Conservation (phyloP, 2,797 vertebrate genomes). For the Scolopax rusticola region DNA sequence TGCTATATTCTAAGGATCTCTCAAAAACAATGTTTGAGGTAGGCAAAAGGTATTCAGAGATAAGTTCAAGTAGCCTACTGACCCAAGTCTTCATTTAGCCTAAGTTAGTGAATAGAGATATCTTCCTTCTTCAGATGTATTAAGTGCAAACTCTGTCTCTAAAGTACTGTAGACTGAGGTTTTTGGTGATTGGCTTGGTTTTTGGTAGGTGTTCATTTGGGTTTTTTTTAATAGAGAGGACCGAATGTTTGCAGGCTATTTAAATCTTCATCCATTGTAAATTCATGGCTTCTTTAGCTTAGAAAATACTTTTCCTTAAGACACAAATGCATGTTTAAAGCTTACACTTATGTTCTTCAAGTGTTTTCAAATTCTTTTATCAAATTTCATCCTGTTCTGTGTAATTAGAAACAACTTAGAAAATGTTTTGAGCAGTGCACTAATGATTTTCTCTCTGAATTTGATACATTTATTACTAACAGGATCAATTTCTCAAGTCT, state of each 20-base stretch:
- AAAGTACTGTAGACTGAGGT: not conserved
- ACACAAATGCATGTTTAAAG: not conserved
- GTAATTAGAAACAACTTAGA: not conserved
- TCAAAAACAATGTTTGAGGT: not conserved
- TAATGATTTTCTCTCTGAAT: not conserved
- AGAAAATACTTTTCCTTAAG: not conserved
- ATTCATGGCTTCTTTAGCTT: not conserved
- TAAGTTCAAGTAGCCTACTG: not conserved
- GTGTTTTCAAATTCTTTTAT: not conserved
- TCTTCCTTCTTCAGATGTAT: fast-evolving
- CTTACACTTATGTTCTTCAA: not conserved
- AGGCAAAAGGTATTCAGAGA: not conserved
- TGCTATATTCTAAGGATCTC: not conserved
- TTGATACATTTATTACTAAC: not conserved
- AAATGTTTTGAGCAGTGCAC: not conserved
- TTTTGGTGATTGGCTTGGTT: not conserved
- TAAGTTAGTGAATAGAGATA: not conserved
- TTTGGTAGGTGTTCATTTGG: not conserved
- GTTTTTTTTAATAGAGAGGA: fast-evolving
- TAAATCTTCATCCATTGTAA: not conserved
- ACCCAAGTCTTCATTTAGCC: not conserved
- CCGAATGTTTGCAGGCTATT: not conserved
- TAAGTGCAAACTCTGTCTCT: not conserved
- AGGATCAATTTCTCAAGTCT: not conserved
- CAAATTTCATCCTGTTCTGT: not conserved